Evolutionary conservation across 2,888 invertebrate genomes (phyloP).

Genomic region (Lochmaea crataegi): DNA sequence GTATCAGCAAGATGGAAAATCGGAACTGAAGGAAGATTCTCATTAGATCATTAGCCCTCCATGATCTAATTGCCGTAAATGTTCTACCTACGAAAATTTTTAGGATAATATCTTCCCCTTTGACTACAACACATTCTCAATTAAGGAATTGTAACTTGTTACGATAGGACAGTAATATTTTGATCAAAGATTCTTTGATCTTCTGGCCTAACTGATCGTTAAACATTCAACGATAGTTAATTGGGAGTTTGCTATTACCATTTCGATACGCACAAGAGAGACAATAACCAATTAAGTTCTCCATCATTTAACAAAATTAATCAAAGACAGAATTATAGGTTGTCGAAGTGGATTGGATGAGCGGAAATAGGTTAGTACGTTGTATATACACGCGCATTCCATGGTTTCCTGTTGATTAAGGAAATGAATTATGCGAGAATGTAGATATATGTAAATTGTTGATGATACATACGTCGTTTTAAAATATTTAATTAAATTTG

Average conservation of each 20-base stretch:
- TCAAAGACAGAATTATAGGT: slow-evolving; percentile 34
- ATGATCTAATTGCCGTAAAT: not conserved
- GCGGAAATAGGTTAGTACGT: slow-evolving; percentile 21
- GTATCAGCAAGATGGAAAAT: no score
- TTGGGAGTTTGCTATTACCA: slow-evolving; percentile 20
- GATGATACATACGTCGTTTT: not conserved
- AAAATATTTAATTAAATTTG: no score
- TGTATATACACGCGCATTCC: not conserved
- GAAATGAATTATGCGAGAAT: not conserved
- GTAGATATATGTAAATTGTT: not conserved
- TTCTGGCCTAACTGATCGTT: slow-evolving; percentile 3
- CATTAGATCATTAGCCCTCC: no score
- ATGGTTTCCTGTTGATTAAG: slow-evolving; percentile 23
- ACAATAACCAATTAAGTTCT: slow-evolving; percentile 35
- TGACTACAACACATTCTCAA: not conserved
- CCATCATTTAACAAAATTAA: slow-evolving; percentile 36
- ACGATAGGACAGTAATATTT: not conserved
- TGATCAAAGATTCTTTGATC: not conserved
- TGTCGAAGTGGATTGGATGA: not conserved
- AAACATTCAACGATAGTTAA: slow-evolving; percentile 18
- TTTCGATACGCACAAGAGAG: slow-evolving; percentile 9
- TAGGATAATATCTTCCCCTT: not conserved
- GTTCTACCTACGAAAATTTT: not conserved
- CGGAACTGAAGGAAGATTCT: no score
- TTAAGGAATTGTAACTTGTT: not conserved